Conservation (phyloP, 1,140 invertebrate species). For the Sipha flava region DNA sequence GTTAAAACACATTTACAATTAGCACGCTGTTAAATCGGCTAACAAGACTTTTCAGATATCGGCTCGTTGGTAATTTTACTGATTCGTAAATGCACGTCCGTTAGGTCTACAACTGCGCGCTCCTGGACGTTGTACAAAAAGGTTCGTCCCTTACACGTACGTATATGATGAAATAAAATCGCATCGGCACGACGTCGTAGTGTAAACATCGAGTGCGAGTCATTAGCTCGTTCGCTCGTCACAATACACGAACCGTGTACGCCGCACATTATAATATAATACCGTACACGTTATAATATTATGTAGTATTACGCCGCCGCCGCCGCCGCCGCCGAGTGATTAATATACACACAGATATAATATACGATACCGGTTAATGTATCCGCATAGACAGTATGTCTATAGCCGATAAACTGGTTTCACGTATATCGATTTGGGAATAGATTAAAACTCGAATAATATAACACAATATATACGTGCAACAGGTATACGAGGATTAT, state of each 20-base stretch:
- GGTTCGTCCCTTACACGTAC: too few species aligned
- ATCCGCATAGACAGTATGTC: conserved; percentile 4
- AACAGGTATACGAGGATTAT: too few species aligned
- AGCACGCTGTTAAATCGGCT: too few species aligned
- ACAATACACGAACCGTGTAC: not conserved
- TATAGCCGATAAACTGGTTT: not conserved
- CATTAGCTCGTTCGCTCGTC: not conserved
- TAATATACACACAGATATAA: conserved; percentile 2
- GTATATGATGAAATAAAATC: too few species aligned
- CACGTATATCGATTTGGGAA: not conserved
- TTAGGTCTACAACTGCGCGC: too few species aligned
- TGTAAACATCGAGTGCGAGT: not conserved
- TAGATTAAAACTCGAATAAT: not conserved
- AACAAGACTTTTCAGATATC: too few species aligned
- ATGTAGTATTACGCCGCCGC: not conserved
- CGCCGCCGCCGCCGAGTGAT: not conserved
- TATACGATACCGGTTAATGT: conserved; percentile 6
- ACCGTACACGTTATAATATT: not conserved
- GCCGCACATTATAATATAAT: not conserved
- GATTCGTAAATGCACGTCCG: too few species aligned
- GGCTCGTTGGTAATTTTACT: too few species aligned
- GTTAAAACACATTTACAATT: too few species aligned
- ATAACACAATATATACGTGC: not conserved
- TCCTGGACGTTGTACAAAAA: too few species aligned
- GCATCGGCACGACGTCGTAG: too few species aligned